Evolutionary conservation across 2,797 vertebrate genomes (phyloP), one percentile per base, ranked within the genome.

Genomic region (Tauraco hartlaubi): DNA sequence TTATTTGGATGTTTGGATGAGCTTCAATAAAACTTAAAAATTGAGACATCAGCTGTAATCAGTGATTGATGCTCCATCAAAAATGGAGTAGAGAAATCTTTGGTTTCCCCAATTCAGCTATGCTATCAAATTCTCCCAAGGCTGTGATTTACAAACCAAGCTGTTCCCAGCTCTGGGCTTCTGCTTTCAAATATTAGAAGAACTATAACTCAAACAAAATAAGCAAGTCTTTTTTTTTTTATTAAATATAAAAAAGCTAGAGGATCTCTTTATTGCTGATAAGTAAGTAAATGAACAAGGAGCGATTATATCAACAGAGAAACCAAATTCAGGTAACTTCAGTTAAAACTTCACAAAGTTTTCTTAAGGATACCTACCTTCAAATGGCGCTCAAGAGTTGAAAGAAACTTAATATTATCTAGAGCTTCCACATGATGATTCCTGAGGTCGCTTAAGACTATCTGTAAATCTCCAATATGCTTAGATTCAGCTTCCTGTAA

Each of bases 381-480:
- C 77, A 99, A 99, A 89, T 99, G 98, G 6, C 98, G 97, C 79
- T 99, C 98, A 5, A 99, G 96, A 1, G 98, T 98, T 84, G 98
- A 98, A 11, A 99, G 99, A 85, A 99, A 99, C 46, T 98, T 97
- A 20, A 98, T 92, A 18, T 99, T 99, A 92, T 99, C 98, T 0
- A 98, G 96, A 41, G 99, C 97, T 97, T 99, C 99, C 84, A 97
- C 89, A 1, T 98, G 97, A 51, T 98, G 96, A 64, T 98, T 99
- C 83, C 55, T 98, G 18, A 99, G 97, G 67, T 99, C 98, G 3
- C 91, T 93, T 23, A 99, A 87, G 2, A 98, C 97, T 9, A 92
- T 86, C 44, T 99, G 98, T 83, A 99, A 94, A 72, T 98, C 98
- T 78, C 97, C 97, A 64, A 97, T 43, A 20, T 97, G 79, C 49